phyloP scores from a whole-genome alignment of 2,888 invertebrate genomes.

The Blera fallax region DNA sequence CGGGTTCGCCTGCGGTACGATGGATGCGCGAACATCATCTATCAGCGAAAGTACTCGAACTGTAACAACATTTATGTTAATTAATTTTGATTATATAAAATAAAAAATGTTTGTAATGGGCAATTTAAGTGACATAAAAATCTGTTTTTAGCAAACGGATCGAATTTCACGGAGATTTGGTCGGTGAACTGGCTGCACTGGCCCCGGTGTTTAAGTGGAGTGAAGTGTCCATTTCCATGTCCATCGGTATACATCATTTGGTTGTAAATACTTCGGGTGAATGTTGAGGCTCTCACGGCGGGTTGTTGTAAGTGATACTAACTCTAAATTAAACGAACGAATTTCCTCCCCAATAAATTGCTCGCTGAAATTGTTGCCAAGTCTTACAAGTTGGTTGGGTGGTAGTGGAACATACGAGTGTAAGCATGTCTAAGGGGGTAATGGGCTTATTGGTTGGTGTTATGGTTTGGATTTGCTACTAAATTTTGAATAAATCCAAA shows the following conservation, averaged over 20 bases:
- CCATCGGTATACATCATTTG: slow-evolving; percentile 50
- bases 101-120: slow-evolving; percentile 68
- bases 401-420: background rate
- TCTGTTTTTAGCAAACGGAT: slow-evolving; percentile 70
- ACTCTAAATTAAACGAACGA: background rate
- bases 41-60: slow-evolving; percentile 51
- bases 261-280: slow-evolving; percentile 22
- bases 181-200: background rate
- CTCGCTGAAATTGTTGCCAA: background rate
- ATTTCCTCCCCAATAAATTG: slow-evolving; percentile 16
- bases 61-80: slow-evolving; percentile 65
- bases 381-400: background rate
- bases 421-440: too few species aligned
- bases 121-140: slow-evolving; percentile 69
- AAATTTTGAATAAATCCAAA: too few species aligned
- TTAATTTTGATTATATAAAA: slow-evolving; percentile 70
- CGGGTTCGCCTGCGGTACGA: slow-evolving; percentile 25
- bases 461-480: too few species aligned
- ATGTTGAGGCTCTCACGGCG: slow-evolving; percentile 23
- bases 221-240: slow-evolving; percentile 43
- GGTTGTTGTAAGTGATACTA: slow-evolving; percentile 21
- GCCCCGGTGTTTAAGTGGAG: slow-evolving; percentile 2
- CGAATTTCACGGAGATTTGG: slow-evolving; percentile 50
- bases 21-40: slow-evolving; percentile 63
- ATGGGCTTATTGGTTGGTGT: too few species aligned